Conservation (phyloP, 2,888 invertebrate genomes). For the Andricus quercusramuli region DNA sequence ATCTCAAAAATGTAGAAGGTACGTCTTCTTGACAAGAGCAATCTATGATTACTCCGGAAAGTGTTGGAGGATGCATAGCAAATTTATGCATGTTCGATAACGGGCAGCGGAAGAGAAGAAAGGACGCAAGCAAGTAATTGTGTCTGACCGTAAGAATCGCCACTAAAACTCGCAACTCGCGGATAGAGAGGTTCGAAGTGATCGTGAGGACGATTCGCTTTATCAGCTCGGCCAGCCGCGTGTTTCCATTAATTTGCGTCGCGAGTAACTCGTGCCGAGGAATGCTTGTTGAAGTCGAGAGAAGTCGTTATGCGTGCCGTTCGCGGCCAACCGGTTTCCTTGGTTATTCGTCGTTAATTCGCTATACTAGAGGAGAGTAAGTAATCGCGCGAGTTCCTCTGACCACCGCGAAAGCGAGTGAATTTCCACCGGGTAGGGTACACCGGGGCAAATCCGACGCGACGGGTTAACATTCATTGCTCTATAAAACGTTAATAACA, state of each 20-base stretch:
- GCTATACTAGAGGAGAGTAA: slow-evolving; percentile 65
- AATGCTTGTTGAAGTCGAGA: slow-evolving; percentile 68
- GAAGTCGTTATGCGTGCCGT: slow-evolving; percentile 70
- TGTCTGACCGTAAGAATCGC: not conserved
- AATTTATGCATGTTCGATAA: not conserved
- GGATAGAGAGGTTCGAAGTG: slow-evolving; percentile 58
- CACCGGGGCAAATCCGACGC: too few relatives aligned
- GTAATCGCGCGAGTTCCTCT: slow-evolving; percentile 48
- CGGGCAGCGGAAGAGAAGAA: not conserved
- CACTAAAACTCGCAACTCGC: slow-evolving; percentile 52
- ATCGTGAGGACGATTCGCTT: slow-evolving; percentile 66
- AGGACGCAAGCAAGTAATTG: slow-evolving; percentile 33
- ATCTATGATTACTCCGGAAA: too few relatives aligned
- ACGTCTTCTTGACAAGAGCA: too few relatives aligned
- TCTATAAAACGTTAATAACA: too few relatives aligned
- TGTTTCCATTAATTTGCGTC: slow-evolving; percentile 76
- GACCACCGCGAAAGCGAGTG: not conserved
- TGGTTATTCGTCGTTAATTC: slow-evolving; percentile 74
- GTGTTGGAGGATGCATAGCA: not conserved
- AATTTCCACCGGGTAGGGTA: not conserved
- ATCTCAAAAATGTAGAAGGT: too few relatives aligned
- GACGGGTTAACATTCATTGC: too few relatives aligned
- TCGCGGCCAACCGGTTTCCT: slow-evolving; percentile 72
- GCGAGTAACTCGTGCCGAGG: slow-evolving; percentile 70
- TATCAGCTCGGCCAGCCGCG: slow-evolving; percentile 71